A percentile compares a stretch with the other conserved stretches of the same genome.
Conservation (phyloP, 2,888 invertebrate genomes). For the Cephus rjabovi region DNA sequence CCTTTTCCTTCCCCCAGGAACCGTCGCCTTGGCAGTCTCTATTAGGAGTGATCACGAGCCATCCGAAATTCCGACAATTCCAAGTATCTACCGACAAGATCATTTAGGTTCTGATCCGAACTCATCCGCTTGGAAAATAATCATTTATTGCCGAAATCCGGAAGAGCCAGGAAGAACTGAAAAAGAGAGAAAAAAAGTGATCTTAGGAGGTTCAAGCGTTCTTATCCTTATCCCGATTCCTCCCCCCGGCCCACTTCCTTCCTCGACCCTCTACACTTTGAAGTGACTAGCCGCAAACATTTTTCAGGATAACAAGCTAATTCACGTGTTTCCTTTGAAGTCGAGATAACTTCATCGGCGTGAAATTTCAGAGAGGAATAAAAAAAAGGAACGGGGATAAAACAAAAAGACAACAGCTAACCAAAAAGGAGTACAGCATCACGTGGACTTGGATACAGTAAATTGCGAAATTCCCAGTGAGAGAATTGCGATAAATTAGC, state of each 20-base stretch:
- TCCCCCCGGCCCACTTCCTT: neutral
- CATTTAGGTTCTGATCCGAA: neutral
- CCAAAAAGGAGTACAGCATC: neutral
- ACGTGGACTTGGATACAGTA: neutral
- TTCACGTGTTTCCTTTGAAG: neutral
- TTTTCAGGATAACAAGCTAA: neutral
- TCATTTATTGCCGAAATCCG: neutral
- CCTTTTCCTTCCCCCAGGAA: neutral
- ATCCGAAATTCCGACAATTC: neutral
- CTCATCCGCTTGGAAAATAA: neutral
- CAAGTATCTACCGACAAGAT: neutral
- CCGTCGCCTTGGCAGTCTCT: neutral
- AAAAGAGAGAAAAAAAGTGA: neutral
- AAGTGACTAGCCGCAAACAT: neutral
- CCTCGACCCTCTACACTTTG: neutral
- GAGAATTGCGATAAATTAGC: neutral
- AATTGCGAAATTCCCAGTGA: neutral
- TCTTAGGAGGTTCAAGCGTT: neutral
- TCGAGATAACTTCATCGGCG: neutral
- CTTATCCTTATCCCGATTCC: neutral
- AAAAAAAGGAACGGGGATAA: neutral
- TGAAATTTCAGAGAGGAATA: neutral
- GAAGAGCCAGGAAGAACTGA: neutral
- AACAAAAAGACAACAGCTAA: neutral
- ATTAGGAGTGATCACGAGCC: neutral